phyloP scores from a whole-genome alignment of 2,888 invertebrate genomes.

The Amphipoea lucens region DNA sequence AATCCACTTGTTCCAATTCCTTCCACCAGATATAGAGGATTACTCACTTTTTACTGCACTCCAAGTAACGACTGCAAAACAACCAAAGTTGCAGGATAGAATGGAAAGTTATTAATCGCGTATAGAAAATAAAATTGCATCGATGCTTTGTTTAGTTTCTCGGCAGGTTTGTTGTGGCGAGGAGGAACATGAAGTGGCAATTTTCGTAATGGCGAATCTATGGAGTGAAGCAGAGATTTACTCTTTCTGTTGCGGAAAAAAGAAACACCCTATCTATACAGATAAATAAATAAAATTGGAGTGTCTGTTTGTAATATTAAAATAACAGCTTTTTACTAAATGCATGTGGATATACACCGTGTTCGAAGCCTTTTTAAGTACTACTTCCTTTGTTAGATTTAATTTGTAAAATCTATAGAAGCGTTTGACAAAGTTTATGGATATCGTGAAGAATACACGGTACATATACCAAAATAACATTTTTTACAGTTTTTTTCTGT shows the following conservation, averaged over 20 bases:
- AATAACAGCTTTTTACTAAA: too few species aligned
- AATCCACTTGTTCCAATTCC: not conserved
- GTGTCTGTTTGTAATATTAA: too few species aligned
- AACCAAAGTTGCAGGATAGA: not conserved
- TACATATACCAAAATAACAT: too few species aligned
- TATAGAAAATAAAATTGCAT: slow-evolving; percentile 30
- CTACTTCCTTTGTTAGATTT: too few species aligned
- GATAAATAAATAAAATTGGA: too few species aligned
- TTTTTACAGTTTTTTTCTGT: too few species aligned
- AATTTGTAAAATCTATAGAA: too few species aligned
- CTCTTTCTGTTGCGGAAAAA: slow-evolving; percentile 10
- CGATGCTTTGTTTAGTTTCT: slow-evolving; percentile 27
- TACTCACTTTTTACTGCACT: not conserved
- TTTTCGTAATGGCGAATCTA: slow-evolving; percentile 19
- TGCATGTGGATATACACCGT: too few species aligned
- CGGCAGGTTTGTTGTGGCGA: not conserved
- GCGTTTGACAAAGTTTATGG: too few species aligned
- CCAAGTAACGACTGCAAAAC: slow-evolving; percentile 9
- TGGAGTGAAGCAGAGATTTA: slow-evolving; percentile 5
- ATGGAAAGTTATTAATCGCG: slow-evolving; percentile 18
- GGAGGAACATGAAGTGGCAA: slow-evolving; percentile 9
- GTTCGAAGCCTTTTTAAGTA: too few species aligned
- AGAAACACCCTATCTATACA: not conserved
- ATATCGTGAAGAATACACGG: too few species aligned
- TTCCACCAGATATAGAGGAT: not conserved